Conservation (phyloP, 2,797 vertebrate species). For the Darevskia mixta region DNA sequence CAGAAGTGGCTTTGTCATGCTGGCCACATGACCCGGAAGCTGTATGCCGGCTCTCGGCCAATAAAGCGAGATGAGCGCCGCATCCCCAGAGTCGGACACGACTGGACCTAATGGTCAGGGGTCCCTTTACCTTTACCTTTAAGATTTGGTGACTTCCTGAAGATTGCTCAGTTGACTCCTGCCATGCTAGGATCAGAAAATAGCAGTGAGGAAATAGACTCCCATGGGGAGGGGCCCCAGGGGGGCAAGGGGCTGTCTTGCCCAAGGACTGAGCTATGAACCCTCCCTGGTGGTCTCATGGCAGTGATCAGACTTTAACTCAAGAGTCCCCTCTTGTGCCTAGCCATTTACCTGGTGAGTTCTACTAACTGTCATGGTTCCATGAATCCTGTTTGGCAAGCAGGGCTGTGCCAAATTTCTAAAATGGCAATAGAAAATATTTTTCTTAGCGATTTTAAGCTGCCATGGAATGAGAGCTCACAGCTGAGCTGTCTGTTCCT, state of each 20-base stretch:
- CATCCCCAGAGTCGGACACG: too few species aligned
- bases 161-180: not conserved
- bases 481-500: constrained; percentile 39
- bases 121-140: too few species aligned
- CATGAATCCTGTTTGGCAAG: not conserved
- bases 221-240: too few species aligned
- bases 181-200: not conserved
- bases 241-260: too few species aligned
- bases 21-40: too few species aligned
- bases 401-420: not conserved
- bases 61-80: too few species aligned
- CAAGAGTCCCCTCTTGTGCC: too few species aligned
- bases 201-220: not conserved
- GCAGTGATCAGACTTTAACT: not conserved
- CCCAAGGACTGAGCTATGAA: not conserved
- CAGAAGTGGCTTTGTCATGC: too few species aligned
- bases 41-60: too few species aligned
- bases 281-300: not conserved
- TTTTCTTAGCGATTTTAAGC: constrained; percentile 47
- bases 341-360: not conserved
- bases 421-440: not conserved
- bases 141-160: not conserved
- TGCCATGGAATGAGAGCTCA: constrained; percentile 40
- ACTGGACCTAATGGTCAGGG: too few species aligned
- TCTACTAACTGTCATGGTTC: not conserved